Conservation (phyloP, 2,888 invertebrate species). For the Chalcis sispes region DNA sequence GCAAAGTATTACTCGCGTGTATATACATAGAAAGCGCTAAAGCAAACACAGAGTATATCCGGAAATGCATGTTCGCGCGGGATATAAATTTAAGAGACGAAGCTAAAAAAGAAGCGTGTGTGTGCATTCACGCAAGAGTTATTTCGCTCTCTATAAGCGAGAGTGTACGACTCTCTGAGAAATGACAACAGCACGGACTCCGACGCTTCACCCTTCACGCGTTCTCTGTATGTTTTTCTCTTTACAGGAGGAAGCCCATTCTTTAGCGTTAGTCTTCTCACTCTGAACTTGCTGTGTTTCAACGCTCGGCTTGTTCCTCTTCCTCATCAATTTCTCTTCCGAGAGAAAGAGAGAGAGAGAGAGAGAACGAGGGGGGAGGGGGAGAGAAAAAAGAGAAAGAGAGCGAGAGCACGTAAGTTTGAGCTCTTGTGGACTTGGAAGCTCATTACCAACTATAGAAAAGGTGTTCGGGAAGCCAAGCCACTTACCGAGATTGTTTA, state of each 20-base stretch:
- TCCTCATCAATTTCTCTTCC: conserved; percentile 17
- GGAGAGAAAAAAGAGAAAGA: too few species aligned
- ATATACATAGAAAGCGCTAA: conserved; percentile 11
- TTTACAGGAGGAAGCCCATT: too few species aligned
- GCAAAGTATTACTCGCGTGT: neutral
- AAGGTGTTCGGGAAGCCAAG: conserved; percentile 55
- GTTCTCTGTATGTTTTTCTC: too few species aligned
- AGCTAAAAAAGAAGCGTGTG: too few species aligned
- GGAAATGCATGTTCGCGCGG: neutral
- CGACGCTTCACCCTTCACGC: too few species aligned
- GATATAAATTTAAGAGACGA: too few species aligned
- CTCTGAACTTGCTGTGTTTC: neutral
- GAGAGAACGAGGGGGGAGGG: neutral
- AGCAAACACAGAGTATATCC: neutral
- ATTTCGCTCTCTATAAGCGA: too few species aligned
- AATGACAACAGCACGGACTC: conserved; percentile 6
- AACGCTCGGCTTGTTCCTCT: neutral
- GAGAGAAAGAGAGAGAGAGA: too few species aligned
- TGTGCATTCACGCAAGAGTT: too few species aligned
- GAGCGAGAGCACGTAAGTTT: too few species aligned
- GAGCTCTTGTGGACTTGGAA: conserved; percentile 15
- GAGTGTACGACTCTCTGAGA: neutral
- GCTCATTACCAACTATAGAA: conserved; percentile 64
- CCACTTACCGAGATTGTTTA: conserved; percentile 68
- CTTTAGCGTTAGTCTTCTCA: too few species aligned